Conservation (phyloP, 2,113 vertebrate genomes). For the Centrocercus urophasianus region DNA sequence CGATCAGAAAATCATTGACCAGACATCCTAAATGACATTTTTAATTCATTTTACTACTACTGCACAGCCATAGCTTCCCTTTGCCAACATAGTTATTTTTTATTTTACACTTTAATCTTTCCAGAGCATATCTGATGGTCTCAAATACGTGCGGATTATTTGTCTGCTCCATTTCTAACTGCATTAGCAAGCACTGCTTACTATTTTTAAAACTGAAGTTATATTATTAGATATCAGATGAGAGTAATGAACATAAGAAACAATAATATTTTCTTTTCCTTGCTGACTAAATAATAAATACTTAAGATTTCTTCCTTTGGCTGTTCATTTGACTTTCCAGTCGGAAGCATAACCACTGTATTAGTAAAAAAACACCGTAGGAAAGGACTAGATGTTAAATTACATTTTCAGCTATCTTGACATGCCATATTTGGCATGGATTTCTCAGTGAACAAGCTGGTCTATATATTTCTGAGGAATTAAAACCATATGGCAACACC, state of each 20-base stretch:
- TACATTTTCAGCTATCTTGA: slow-evolving; percentile 78
- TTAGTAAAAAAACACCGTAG: slow-evolving; percentile 54
- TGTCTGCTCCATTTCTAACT: not conserved
- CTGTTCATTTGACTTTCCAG: slow-evolving; percentile 64
- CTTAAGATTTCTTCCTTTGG: slow-evolving; percentile 43
- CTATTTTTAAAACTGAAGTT: not conserved
- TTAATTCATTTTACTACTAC: slow-evolving; percentile 18
- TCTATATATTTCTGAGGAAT: slow-evolving; percentile 81
- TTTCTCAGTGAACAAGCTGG: slow-evolving; percentile 70
- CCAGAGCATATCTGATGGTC: not conserved
- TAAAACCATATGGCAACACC: slow-evolving; percentile 83
- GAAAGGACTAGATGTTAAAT: slow-evolving; percentile 72
- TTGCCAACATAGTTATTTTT: not conserved
- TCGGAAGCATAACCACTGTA: slow-evolving; percentile 18
- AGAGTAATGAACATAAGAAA: not conserved
- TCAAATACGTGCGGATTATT: not conserved
- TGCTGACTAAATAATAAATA: slow-evolving; percentile 48
- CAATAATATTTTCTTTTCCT: slow-evolving; percentile 37
- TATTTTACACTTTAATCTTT: slow-evolving; percentile 10
- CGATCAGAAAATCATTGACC: not conserved
- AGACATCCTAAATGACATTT: slow-evolving; percentile 5
- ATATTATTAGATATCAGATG: not conserved
- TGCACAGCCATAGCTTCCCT: not conserved
- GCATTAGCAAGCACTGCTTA: not conserved
- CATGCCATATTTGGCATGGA: slow-evolving; percentile 68